Conservation (phyloP, 1,140 invertebrate genomes). For the Gonioctena quinquepunctata region DNA sequence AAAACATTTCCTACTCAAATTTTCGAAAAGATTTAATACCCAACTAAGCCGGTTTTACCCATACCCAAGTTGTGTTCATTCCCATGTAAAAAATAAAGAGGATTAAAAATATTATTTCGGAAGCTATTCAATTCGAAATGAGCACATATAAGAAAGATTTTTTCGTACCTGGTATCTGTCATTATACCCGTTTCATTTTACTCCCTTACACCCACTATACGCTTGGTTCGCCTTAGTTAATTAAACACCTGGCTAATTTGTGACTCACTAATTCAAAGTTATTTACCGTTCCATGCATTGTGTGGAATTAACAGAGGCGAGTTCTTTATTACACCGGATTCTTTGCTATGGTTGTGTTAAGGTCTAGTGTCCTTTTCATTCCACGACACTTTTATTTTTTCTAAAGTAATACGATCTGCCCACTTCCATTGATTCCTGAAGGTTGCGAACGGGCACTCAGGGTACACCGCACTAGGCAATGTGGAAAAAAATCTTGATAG, state of each 20-base stretch:
- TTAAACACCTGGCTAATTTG: slow-evolving; percentile 43
- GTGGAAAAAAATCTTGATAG: too few species aligned
- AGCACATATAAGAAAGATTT: not conserved
- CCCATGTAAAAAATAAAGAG: not conserved
- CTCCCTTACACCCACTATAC: slow-evolving; percentile 40
- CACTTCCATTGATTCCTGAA: too few species aligned
- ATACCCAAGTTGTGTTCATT: too few species aligned
- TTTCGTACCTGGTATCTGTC: not conserved
- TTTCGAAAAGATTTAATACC: too few species aligned
- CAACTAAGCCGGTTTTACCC: too few species aligned
- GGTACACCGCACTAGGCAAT: too few species aligned
- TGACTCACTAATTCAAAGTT: slow-evolving; percentile 19
- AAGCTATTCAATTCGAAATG: not conserved
- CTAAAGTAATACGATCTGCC: too few species aligned
- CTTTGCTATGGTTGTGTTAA: not conserved
- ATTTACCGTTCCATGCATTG: slow-evolving; percentile 7
- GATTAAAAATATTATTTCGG: not conserved
- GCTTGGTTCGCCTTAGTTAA: slow-evolving; percentile 29
- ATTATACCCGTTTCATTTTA: slow-evolving; percentile 16
- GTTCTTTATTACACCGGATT: not conserved
- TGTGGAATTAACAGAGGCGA: not conserved
- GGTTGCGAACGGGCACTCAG: too few species aligned
- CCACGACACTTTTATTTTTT: too few species aligned
- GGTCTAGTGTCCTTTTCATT: not conserved
- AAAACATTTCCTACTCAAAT: too few species aligned